phyloP scores from a whole-genome alignment of 2,888 invertebrate species.

The Aquatica leii region DNA sequence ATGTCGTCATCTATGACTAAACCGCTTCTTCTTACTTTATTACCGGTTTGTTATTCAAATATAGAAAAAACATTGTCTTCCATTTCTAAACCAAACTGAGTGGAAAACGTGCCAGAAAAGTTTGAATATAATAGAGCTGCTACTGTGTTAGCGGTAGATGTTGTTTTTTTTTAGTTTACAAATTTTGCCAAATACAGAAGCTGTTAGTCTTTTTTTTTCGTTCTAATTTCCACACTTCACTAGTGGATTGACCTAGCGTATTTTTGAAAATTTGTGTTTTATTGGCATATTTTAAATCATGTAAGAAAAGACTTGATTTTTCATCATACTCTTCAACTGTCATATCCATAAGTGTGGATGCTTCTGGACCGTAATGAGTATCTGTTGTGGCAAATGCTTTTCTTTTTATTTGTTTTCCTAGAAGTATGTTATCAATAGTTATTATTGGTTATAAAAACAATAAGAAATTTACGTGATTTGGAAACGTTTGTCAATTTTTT shows the following conservation, averaged over 20 bases:
- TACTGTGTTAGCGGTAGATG: background rate
- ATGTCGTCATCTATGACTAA: background rate
- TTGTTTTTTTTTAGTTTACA: background rate
- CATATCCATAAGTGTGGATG: background rate
- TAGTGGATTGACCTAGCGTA: background rate
- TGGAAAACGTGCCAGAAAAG: background rate
- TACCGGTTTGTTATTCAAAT: background rate
- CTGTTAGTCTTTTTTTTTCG: background rate
- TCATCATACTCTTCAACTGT: background rate
- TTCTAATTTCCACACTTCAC: background rate
- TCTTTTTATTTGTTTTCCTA: background rate
- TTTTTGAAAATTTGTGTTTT: background rate
- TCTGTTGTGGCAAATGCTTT: slow-evolving; percentile 4
- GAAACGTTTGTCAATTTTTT: background rate
- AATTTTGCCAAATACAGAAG: background rate
- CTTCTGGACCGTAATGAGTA: slow-evolving; percentile 11
- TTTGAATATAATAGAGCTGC: background rate
- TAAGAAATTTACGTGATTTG: background rate
- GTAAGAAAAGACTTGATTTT: background rate
- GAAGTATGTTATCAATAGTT: background rate
- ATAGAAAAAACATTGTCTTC: background rate
- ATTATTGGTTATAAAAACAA: background rate
- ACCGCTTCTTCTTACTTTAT: background rate
- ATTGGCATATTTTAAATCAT: background rate
- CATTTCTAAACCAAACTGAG: background rate